Evolutionary conservation across 2,888 invertebrate species (phyloP).

Genomic region (Ypsolopha sequella): DNA sequence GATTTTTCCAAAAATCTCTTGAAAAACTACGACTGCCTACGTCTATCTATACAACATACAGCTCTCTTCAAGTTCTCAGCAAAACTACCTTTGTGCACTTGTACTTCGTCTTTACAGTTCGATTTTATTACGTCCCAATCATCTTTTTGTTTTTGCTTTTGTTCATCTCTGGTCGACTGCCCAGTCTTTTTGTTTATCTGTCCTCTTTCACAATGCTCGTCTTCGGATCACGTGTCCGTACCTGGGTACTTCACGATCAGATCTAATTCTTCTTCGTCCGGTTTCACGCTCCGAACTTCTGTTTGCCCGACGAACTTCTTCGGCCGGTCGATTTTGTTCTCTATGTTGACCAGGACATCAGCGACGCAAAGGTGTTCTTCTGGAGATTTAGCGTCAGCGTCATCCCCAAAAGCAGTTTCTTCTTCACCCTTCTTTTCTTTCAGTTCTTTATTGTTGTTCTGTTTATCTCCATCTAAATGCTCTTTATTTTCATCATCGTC

Average conservation of each 20-base stretch:
- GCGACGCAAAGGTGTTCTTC: constrained; percentile 48
- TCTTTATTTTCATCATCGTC: constrained; percentile 41
- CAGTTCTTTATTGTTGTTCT: constrained; percentile 38
- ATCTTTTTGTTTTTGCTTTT: constrained; percentile 9
- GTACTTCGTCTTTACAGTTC: constrained; percentile 37
- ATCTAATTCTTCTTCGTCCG: constrained; percentile 56
- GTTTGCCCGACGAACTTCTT: constrained; percentile 46
- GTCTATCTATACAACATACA: constrained; percentile 59
- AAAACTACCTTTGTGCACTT: constrained; percentile 50
- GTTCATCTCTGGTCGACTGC: constrained; percentile 21
- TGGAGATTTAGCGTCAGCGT: constrained; percentile 40
- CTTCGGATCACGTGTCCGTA: constrained; percentile 68
- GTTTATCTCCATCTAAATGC: constrained; percentile 43
- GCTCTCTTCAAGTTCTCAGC: constrained; percentile 55
- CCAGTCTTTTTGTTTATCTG: constrained; percentile 46
- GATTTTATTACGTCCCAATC: constrained; percentile 23
- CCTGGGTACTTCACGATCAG: constrained; percentile 60
- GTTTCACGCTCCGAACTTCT: constrained; percentile 42
- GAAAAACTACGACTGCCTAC: constrained; percentile 46
- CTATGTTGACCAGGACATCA: constrained; percentile 57
- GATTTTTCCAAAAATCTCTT: too few relatives aligned
- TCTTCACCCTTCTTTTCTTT: constrained; percentile 20
- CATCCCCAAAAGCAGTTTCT: constrained; percentile 28
- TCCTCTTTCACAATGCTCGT: constrained; percentile 29
- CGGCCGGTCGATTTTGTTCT: constrained; percentile 53